These are phyloP conservation scores for Vulpes vulpes DNA, from an alignment of 2,113 vertebrate genomes.

Conservation along the genomic window DNA sequence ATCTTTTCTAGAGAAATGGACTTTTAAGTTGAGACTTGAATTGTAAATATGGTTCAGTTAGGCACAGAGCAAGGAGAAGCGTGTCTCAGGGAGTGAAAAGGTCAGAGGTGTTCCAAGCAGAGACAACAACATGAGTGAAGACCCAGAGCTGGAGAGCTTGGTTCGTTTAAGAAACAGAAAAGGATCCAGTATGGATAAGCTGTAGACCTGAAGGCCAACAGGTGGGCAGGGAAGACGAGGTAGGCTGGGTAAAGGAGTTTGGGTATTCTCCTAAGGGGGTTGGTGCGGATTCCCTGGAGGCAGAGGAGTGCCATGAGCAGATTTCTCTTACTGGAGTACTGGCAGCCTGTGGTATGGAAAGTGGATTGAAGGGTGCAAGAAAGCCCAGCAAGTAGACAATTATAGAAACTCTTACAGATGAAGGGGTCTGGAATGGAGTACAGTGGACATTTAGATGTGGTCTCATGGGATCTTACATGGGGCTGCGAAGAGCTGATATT, in stretches of 20 bases:
- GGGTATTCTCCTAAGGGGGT: background rate
- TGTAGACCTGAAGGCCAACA: rapidly evolving
- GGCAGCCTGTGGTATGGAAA: background rate
- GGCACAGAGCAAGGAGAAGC: background rate
- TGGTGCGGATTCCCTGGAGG: background rate
- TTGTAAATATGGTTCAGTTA: background rate
- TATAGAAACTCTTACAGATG: background rate
- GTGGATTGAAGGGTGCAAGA: background rate
- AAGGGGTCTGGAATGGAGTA: background rate
- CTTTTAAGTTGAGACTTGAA: background rate
- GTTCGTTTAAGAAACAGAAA: background rate
- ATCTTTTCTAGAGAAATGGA: background rate
- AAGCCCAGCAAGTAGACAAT: background rate
- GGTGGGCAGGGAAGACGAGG: background rate
- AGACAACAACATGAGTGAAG: background rate
- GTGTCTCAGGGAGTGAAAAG: background rate
- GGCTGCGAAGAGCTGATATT: background rate
- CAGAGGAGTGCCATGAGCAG: too few species aligned
- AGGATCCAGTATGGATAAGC: too few species aligned
- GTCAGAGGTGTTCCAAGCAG: background rate
- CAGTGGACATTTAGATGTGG: background rate
- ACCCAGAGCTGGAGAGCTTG: background rate
- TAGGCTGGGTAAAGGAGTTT: background rate
- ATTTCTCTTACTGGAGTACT: background rate
- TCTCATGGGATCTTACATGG: background rate